Conservation (phyloP, 2,797 vertebrate species). For the Chiroxiphia lanceolata region DNA sequence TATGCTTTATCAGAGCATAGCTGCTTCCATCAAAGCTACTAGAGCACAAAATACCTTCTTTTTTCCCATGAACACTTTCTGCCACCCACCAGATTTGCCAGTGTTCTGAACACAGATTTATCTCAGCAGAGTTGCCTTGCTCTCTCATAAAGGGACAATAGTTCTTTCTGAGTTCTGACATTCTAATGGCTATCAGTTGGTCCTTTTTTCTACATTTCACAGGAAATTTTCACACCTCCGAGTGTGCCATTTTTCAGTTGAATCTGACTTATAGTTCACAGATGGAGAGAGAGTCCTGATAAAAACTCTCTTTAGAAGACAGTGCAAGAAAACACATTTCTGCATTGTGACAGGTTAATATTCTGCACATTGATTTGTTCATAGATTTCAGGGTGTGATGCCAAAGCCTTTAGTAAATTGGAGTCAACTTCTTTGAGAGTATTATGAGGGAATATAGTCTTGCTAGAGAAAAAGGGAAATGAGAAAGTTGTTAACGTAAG, state of each 20-base stretch:
- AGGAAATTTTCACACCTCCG: constrained; percentile 29
- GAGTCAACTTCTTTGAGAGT: neutral
- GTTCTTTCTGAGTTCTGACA: constrained; percentile 42
- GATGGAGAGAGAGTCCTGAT: neutral
- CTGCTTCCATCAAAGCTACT: neutral
- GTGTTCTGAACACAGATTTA: neutral
- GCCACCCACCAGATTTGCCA: neutral
- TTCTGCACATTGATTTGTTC: constrained; percentile 48
- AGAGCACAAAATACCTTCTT: constrained; percentile 1
- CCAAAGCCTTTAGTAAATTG: constrained; percentile 15
- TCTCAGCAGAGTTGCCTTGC: neutral
- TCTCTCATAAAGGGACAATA: constrained; percentile 31
- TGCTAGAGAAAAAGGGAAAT: neutral
- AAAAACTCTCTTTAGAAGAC: constrained; percentile 49
- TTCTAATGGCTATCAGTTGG: constrained; percentile 20
- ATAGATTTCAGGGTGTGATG: constrained; percentile 2
- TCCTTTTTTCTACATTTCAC: constrained; percentile 29
- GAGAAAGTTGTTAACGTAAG: neutral
- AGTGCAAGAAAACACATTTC: constrained; percentile 49
- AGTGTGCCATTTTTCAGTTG: constrained; percentile 41
- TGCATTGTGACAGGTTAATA: constrained; percentile 55
- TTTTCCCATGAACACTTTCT: neutral
- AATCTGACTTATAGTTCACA: constrained; percentile 48
- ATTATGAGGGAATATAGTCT: neutral
- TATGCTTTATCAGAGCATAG: neutral